Evolutionary conservation across 2,888 invertebrate species (phyloP).

Genomic region (Tenthredo distinguenda): DNA sequence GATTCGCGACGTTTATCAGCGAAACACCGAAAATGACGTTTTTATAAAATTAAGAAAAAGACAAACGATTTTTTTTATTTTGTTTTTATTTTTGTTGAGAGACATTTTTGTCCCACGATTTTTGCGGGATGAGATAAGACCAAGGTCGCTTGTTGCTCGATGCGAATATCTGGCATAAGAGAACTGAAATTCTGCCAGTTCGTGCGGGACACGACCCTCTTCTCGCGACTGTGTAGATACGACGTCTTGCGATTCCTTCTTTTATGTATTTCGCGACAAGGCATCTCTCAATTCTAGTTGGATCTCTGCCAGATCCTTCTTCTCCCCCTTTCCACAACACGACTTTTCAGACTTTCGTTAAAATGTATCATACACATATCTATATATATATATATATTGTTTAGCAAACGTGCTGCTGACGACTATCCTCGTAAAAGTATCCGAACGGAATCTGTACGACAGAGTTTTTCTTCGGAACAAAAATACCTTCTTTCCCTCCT

Average conservation of each 20-base stretch:
- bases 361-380: slow-evolving; percentile 2
- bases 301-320: slow-evolving; percentile 39
- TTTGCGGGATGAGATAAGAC: background rate
- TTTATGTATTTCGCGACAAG: slow-evolving; percentile 9
- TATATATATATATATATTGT: background rate
- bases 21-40: background rate
- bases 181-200: background rate
- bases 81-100: background rate
- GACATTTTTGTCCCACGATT: background rate
- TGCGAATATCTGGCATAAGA: background rate
- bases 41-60: background rate
- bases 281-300: slow-evolving; percentile 50
- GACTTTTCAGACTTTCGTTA: slow-evolving; percentile 16
- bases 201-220: background rate
- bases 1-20: background rate
- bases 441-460: too few species aligned
- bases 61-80: background rate
- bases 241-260: background rate
- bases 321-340: background rate
- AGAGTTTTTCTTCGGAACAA: background rate
- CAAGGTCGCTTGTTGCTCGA: background rate
- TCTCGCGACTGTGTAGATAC: background rate
- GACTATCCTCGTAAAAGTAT: background rate
- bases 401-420: background rate
- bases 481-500: background rate